Evolutionary conservation across 2,888 invertebrate species (phyloP), one percentile per base, ranked within the genome.

Genomic region (Rhagonycha lutea): DNA sequence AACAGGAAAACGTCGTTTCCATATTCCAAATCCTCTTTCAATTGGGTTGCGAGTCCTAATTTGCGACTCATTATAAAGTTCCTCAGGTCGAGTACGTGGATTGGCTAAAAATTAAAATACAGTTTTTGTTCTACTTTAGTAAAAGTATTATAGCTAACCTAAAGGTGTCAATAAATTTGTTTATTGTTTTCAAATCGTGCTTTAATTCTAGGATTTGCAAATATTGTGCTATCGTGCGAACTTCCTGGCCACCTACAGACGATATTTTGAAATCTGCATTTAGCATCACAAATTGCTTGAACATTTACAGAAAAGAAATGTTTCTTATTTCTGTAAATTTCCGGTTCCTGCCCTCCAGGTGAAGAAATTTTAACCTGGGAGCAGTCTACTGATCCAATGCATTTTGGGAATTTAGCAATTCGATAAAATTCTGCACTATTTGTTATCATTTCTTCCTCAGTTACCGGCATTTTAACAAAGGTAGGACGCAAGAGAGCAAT

Each of bases 341-440:
- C 68, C 26, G 68, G 68, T 14, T 72, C 24, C 14, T 24, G 24
- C 11, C 72, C 72, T 18, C 72, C 68, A 14, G 72, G 72, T 14
- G 47, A 72, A 24, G 14, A 9, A 68, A 72, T 72, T 72, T 72
- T 72, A 9, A 72, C 60, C 18, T 72, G 72, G 14, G 72, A 68
- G 68, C 72, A 72, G 11, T 72, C 68, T 68, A 72, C 18, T 68
- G 72, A 67, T 29, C 72, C 72, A 18, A 72, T 29, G 29, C 67
- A 68, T 29, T 24, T 72, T 14, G 72, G 67, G 23, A 72, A 72
- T 23, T 61, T 29, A 18, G 47, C n/a, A 23, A 72, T 72, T 18
- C n/a, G n/a, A n/a, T n/a, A n/a, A n/a, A n/a, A n/a, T n/a, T n/a
- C n/a, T n/a, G n/a, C n/a, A n/a, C n/a, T n/a, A n/a, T n/a, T n/a